These are phyloP conservation scores for Ectropis crepuscularia DNA, from an alignment of 2,888 invertebrate genomes.

Conservation along the genomic window DNA sequence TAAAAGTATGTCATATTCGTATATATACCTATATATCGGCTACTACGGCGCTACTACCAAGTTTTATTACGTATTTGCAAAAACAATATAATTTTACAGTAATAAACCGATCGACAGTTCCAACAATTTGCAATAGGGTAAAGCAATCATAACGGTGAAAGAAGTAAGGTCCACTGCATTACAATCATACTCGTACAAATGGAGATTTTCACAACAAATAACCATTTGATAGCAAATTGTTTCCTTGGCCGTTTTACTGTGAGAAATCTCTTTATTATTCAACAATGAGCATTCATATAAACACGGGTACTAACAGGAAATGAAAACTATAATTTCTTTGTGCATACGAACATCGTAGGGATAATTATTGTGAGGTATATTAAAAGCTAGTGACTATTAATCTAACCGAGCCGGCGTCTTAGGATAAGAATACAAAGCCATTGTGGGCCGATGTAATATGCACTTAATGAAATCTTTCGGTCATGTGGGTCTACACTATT, in stretches of 20 bases:
- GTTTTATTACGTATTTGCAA: not conserved
- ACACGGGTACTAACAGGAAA: slow-evolving; percentile 55
- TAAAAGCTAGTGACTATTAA: slow-evolving; percentile 36
- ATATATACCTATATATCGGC: slow-evolving; percentile 1
- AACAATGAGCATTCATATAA: slow-evolving; percentile 31
- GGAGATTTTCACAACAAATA: slow-evolving; percentile 26
- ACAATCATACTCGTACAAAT: slow-evolving; percentile 17
- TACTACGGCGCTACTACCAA: too few species aligned
- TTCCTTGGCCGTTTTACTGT: slow-evolving; percentile 37
- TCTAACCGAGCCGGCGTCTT: slow-evolving; percentile 31
- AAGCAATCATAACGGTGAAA: slow-evolving; percentile 24
- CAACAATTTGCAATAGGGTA: slow-evolving; percentile 9
- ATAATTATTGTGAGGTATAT: slow-evolving; percentile 61
- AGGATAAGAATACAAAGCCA: slow-evolving; percentile 35
- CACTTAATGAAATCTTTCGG: slow-evolving; percentile 37
- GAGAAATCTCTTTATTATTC: slow-evolving; percentile 36
- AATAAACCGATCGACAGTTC: not conserved
- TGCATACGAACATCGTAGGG: slow-evolving; percentile 49
- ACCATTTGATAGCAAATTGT: slow-evolving; percentile 28
- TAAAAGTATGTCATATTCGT: slow-evolving; percentile 2
- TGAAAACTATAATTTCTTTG: slow-evolving; percentile 63
- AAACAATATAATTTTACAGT: slow-evolving; percentile 2
- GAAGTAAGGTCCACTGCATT: slow-evolving; percentile 24
- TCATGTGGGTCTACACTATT: slow-evolving; percentile 33
- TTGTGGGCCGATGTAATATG: slow-evolving; percentile 28